Percentiles rank a stretch among this genome's conserved stretches.
phyloP scores from a whole-genome alignment of 2,797 vertebrate species.

The Neosalanx taihuensis region DNA sequence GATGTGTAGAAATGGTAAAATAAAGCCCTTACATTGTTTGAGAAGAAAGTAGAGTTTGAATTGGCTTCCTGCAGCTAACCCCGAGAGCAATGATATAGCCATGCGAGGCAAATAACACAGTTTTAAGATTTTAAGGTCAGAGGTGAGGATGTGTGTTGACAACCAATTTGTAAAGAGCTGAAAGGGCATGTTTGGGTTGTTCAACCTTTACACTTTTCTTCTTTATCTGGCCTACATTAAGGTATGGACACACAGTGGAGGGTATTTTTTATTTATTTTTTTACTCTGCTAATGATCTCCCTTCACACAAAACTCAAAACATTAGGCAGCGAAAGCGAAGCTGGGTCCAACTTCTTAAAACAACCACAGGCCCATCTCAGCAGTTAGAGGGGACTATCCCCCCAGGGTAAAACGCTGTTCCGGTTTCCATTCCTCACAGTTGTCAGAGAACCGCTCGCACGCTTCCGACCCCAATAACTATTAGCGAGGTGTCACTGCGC shows the following conservation, averaged over 20 bases:
- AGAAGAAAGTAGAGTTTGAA: not conserved
- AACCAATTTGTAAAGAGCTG: slow-evolving; percentile 14
- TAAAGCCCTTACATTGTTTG: not conserved
- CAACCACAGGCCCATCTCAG: not conserved
- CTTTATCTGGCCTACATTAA: not conserved
- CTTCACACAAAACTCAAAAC: not conserved
- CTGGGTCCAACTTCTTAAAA: not conserved
- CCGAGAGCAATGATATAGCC: not conserved
- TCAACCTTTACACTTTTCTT: slow-evolving; percentile 8
- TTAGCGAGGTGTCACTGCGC: slow-evolving; percentile 33
- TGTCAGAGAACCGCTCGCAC: slow-evolving; percentile 1
- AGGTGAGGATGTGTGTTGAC: slow-evolving; percentile 4
- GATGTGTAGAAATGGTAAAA: not conserved
- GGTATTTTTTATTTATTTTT: too few relatives aligned
- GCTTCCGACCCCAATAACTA: slow-evolving; percentile 10
- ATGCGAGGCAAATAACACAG: not conserved
- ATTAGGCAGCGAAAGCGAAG: not conserved
- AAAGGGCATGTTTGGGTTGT: not conserved
- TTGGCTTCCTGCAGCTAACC: not conserved
- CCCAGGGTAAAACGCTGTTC: not conserved
- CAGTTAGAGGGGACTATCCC: not conserved
- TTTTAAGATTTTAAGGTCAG: slow-evolving; percentile 11
- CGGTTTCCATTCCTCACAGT: not conserved
- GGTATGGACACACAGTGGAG: not conserved
- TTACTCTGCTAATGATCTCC: not conserved